These are phyloP conservation scores for Trachelus iudaicus DNA, from an alignment of 2,888 invertebrate species.

Conservation along the genomic window DNA sequence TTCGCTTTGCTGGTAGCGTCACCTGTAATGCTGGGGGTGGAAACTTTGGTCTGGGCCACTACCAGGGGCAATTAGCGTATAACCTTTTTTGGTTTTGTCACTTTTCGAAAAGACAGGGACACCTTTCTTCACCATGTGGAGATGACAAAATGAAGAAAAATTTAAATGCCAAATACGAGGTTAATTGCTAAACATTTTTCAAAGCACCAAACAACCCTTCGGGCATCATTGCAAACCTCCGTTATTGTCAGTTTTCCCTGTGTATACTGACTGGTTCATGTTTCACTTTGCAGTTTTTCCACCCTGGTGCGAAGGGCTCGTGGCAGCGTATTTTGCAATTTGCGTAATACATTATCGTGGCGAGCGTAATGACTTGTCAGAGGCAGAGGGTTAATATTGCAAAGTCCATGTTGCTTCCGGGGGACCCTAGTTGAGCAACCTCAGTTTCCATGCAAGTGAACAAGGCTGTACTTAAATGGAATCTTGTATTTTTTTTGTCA, in stretches of 20 bases:
- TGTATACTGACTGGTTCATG: neutral
- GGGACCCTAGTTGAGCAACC: neutral
- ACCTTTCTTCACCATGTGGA: too few species aligned
- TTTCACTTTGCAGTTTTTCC: neutral
- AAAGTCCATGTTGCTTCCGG: neutral
- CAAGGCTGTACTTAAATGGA: neutral
- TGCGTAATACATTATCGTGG: slow-evolving; percentile 20
- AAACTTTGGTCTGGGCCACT: neutral
- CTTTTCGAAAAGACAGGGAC: neutral
- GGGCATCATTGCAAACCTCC: neutral
- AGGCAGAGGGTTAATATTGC: slow-evolving; percentile 24
- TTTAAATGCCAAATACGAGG: neutral
- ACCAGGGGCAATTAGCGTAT: slow-evolving; percentile 22
- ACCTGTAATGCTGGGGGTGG: neutral
- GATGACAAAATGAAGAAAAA: too few species aligned
- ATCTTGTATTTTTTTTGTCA: neutral
- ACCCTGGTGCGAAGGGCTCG: neutral
- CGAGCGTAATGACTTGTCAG: slow-evolving; percentile 23
- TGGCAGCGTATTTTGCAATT: slow-evolving; percentile 13
- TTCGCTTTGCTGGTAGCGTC: neutral
- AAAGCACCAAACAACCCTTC: neutral
- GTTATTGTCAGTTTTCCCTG: neutral
- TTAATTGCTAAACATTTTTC: slow-evolving; percentile 16
- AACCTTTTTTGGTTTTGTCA: slow-evolving; percentile 21
- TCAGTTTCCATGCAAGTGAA: neutral